These are phyloP conservation scores for Pilophorus perplexus DNA, from an alignment of 2,888 invertebrate genomes.

Conservation along the genomic window DNA sequence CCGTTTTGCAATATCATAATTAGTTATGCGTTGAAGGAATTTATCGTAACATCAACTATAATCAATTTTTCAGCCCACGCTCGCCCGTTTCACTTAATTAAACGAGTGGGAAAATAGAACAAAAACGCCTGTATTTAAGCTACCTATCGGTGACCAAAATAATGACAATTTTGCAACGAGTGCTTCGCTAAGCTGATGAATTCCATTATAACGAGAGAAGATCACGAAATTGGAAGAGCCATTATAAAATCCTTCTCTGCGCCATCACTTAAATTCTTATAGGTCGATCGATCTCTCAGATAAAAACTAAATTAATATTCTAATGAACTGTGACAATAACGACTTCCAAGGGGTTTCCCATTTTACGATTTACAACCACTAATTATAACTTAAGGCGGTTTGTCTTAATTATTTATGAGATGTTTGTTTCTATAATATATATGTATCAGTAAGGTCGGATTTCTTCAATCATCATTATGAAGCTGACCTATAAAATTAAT, in stretches of 20 bases:
- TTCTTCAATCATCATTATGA: slow-evolving; percentile 5
- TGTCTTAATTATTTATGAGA: slow-evolving; percentile 24
- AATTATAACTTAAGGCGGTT: slow-evolving; percentile 25
- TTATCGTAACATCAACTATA: too few relatives aligned
- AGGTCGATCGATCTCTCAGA: slow-evolving; percentile 13
- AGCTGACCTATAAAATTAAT: slow-evolving; percentile 9
- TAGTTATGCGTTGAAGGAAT: too few relatives aligned
- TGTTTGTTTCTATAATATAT: slow-evolving; percentile 21
- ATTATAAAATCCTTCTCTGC: slow-evolving; percentile 5
- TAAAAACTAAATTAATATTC: slow-evolving; percentile 32
- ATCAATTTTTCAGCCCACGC: slow-evolving; percentile 12
- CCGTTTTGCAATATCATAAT: too few relatives aligned
- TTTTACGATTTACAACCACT: slow-evolving; percentile 21
- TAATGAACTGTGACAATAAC: slow-evolving; percentile 32
- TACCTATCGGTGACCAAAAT: not conserved
- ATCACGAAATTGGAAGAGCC: slow-evolving; percentile 20
- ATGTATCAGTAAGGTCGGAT: not conserved
- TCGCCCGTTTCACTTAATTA: not conserved
- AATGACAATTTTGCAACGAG: slow-evolving; percentile 20
- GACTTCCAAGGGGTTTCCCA: slow-evolving; percentile 8
- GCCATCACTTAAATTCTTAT: not conserved
- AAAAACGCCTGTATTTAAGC: slow-evolving; percentile 18
- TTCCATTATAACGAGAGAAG: slow-evolving; percentile 8
- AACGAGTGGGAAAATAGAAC: too few relatives aligned
- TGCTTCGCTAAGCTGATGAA: slow-evolving; percentile 22